These are phyloP conservation scores for Bimastos eiseni DNA, from an alignment of 2,888 invertebrate genomes.

Conservation along the genomic window DNA sequence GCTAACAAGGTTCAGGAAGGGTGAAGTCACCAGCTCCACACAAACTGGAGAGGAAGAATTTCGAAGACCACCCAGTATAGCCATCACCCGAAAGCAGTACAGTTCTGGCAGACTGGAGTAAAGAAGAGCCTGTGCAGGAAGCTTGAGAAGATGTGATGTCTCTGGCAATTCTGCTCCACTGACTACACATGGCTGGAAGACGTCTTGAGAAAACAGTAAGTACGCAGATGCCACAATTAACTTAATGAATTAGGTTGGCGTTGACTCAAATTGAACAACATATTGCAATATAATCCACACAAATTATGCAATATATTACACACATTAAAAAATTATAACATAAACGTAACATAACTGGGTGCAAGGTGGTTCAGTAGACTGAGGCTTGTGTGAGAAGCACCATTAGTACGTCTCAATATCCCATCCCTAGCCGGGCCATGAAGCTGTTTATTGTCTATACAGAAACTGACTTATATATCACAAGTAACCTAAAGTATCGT, in stretches of 20 bases:
- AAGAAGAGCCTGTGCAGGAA: neutral
- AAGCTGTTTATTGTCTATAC: no score
- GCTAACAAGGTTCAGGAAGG: neutral
- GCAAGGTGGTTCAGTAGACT: no score
- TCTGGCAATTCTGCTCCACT: neutral
- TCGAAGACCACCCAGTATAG: neutral
- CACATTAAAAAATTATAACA: neutral
- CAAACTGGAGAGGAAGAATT: neutral
- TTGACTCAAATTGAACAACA: no score
- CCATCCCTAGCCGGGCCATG: no score
- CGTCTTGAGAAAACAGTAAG: neutral
- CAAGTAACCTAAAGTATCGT: no score
- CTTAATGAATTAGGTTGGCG: no score
- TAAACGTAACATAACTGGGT: neutral
- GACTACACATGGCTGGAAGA: neutral
- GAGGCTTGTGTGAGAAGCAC: no score
- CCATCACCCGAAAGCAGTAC: neutral
- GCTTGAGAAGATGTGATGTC: neutral
- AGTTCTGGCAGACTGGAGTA: neutral
- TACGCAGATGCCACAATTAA: neutral
- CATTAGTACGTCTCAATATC: no score
- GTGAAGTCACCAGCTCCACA: neutral
- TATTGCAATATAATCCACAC: no score
- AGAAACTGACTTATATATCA: no score
- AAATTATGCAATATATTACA: neutral